Percentiles rank a stretch among this genome's conserved stretches.
phyloP scores from a whole-genome alignment of 2,888 invertebrate genomes.

The Antheraea assamensis region DNA sequence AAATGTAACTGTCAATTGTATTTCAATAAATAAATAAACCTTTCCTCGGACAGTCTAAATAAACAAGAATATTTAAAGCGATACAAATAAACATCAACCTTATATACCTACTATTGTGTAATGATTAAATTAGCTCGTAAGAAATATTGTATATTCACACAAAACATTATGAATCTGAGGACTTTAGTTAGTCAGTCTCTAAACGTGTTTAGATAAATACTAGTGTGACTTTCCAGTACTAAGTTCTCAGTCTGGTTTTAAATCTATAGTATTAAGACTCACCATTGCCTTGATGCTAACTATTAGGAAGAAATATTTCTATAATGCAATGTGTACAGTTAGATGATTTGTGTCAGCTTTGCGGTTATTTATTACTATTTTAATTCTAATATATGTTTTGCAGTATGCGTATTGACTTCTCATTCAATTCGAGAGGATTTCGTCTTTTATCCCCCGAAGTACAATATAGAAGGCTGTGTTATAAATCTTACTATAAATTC shows the following conservation, averaged over 20 bases:
- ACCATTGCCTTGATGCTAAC: slow-evolving; percentile 3
- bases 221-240: slow-evolving; percentile 72
- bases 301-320: slow-evolving; percentile 38
- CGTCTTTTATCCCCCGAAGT: not conserved
- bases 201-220: slow-evolving; percentile 75
- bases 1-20: too few relatives aligned
- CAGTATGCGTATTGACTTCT: not conserved
- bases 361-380: not conserved
- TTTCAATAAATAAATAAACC: slow-evolving; percentile 36
- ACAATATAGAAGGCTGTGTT: not conserved
- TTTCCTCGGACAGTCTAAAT: slow-evolving; percentile 41
- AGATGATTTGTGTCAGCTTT: slow-evolving; percentile 30
- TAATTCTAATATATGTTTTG: slow-evolving; percentile 7
- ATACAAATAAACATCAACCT: slow-evolving; percentile 31
- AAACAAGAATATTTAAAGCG: slow-evolving; percentile 31
- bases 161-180: slow-evolving; percentile 70
- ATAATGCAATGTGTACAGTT: slow-evolving; percentile 39
- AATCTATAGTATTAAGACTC: slow-evolving; percentile 32
- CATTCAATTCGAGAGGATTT: not conserved
- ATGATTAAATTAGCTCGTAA: slow-evolving; percentile 53
- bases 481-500: not conserved
- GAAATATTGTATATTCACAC: slow-evolving; percentile 62
- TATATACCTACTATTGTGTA: slow-evolving; percentile 38
- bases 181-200: slow-evolving; percentile 72
- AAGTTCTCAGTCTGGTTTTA: slow-evolving; percentile 45